Evolutionary conservation across 2,797 vertebrate genomes (phyloP).

Genomic region (Phaenicophaeus curvirostris): DNA sequence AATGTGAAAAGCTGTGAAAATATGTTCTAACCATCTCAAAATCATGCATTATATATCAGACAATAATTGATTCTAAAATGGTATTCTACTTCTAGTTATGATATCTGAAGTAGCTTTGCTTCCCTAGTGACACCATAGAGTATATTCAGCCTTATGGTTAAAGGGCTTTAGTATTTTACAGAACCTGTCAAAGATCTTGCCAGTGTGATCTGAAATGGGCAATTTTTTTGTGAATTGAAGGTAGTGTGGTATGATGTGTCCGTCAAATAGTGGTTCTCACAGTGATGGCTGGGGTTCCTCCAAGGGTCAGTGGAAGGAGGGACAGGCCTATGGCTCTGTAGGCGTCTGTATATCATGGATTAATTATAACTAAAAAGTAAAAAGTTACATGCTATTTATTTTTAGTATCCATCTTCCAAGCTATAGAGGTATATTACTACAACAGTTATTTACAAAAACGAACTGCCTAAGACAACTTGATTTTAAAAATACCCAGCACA

Average conservation of each 20-base stretch:
- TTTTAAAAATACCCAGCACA: background rate
- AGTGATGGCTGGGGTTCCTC: background rate
- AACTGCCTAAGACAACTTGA: background rate
- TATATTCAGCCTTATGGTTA: background rate
- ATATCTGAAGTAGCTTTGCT: background rate
- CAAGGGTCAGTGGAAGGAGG: background rate
- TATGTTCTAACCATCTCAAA: background rate
- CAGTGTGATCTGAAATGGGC: background rate
- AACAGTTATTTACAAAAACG: background rate
- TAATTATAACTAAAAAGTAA: background rate
- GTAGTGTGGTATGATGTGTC: background rate
- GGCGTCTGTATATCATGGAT: background rate
- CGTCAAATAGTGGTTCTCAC: background rate
- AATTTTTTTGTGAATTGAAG: background rate
- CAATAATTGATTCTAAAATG: background rate
- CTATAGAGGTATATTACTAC: background rate
- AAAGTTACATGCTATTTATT: background rate
- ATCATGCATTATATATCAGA: background rate
- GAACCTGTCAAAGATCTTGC: background rate
- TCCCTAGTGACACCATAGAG: background rate
- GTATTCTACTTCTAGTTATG: background rate
- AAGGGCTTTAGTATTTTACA: background rate
- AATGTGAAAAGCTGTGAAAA: background rate
- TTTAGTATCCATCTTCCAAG: background rate
- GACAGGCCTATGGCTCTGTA: background rate